These are phyloP conservation scores for Stenotaenia linearis DNA, from an alignment of 2,888 invertebrate species.

Conservation along the genomic window DNA sequence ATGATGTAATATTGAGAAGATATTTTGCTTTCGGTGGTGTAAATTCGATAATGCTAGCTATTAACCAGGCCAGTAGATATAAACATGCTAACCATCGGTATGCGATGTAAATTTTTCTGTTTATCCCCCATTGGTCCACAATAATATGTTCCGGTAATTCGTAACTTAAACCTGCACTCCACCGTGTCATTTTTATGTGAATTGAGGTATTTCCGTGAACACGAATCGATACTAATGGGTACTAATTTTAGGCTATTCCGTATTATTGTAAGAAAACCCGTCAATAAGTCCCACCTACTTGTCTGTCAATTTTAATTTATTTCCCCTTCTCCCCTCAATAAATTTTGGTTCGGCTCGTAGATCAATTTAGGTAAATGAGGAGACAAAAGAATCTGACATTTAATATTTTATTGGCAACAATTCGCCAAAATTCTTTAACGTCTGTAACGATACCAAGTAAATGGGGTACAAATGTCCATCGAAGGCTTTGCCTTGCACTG, in stretches of 20 bases:
- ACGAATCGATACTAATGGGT: too few species aligned
- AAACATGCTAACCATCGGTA: not conserved
- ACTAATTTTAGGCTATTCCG: too few species aligned
- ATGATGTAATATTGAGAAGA: not conserved
- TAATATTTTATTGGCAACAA: not conserved
- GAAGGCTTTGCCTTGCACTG: not conserved
- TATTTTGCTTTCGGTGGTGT: not conserved
- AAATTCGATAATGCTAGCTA: not conserved
- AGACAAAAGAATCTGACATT: not conserved
- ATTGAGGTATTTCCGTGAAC: too few species aligned
- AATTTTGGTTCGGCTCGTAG: not conserved
- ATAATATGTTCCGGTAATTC: not conserved
- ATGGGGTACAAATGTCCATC: not conserved
- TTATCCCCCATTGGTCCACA: not conserved
- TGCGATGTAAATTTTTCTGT: not conserved
- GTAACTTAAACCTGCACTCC: not conserved
- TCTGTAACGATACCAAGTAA: not conserved
- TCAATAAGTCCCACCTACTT: too few species aligned
- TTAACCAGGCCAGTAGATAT: not conserved
- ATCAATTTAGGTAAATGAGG: not conserved
- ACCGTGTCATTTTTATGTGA: not conserved
- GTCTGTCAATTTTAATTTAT: not conserved
- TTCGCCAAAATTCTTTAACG: not conserved
- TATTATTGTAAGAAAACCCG: too few species aligned
- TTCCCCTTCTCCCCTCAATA: not conserved